Evolutionary conservation across 2,888 invertebrate genomes (phyloP).

Genomic region (Meta bourneti): DNA sequence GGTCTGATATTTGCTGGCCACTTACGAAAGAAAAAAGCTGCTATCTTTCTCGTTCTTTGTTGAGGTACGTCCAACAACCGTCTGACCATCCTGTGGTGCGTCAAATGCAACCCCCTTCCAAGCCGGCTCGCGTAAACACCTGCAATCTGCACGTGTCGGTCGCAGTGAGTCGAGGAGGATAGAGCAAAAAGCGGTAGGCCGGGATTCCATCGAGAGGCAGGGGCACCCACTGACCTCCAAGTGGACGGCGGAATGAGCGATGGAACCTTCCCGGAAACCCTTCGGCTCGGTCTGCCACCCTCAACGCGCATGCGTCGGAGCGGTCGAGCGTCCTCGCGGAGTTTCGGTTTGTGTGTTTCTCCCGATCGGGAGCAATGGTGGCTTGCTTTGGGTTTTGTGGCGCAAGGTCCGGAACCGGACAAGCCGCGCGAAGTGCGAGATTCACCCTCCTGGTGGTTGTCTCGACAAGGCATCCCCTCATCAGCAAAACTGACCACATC

Average conservation of each 20-base stretch:
- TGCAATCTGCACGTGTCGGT: neutral
- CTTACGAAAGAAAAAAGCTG: too few relatives aligned
- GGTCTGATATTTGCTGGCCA: too few relatives aligned
- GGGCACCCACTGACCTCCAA: conserved; percentile 59
- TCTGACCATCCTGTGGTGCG: too few relatives aligned
- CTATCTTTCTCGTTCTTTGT: too few relatives aligned
- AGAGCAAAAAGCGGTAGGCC: conserved; percentile 26
- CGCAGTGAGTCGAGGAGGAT: neutral
- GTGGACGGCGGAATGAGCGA: conserved; percentile 7
- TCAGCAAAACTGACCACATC: too few relatives aligned
- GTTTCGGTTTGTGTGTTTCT: neutral
- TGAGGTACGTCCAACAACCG: too few relatives aligned
- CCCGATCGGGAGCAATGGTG: neutral
- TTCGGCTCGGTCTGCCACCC: conserved; percentile 1
- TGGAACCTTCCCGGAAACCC: conserved; percentile 43
- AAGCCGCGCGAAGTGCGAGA: too few relatives aligned
- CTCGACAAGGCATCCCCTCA: too few relatives aligned
- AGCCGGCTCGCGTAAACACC: neutral
- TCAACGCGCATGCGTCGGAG: neutral
- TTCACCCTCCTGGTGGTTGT: too few relatives aligned
- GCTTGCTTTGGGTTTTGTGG: neutral
- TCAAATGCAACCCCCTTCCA: too few relatives aligned
- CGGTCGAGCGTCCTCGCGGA: neutral
- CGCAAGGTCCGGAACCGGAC: too few relatives aligned
- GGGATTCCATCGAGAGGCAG: conserved; percentile 29